Conservation (phyloP, 2,888 invertebrate genomes). For the Dynastes maya region DNA sequence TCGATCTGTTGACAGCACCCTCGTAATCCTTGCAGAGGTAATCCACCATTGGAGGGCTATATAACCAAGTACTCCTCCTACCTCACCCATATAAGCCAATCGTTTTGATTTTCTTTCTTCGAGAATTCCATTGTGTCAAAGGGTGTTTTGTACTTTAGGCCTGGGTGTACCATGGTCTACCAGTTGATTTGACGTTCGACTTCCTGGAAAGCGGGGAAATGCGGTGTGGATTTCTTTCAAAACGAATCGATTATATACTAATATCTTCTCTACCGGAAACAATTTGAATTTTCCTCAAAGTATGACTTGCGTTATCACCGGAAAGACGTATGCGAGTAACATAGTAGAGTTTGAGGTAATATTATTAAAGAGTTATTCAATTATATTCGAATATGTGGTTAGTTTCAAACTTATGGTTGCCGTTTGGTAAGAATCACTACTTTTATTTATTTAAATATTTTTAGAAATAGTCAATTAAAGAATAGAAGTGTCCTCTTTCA, state of each 20-base stretch:
- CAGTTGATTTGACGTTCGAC: slow-evolving; percentile 37
- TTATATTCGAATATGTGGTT: slow-evolving; percentile 29
- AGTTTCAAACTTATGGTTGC: slow-evolving; percentile 24
- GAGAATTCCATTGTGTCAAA: background rate
- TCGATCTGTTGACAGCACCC: background rate
- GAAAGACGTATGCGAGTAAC: background rate
- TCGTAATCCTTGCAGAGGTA: background rate
- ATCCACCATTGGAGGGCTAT: slow-evolving; percentile 24
- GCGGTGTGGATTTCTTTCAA: slow-evolving; percentile 16
- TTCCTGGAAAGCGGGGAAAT: slow-evolving; percentile 34
- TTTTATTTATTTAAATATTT: background rate
- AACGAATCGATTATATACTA: slow-evolving; percentile 20
- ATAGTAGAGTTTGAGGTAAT: background rate
- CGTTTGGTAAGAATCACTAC: slow-evolving; percentile 18
- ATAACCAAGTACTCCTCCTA: slow-evolving; percentile 36
- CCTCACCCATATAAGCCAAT: slow-evolving; percentile 33
- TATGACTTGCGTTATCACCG: slow-evolving; percentile 26
- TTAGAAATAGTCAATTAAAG: too few species aligned
- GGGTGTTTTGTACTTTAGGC: slow-evolving; percentile 14
- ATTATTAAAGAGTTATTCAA: background rate
- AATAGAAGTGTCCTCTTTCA: too few species aligned
- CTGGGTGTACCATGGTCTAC: slow-evolving; percentile 33
- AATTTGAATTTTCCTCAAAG: slow-evolving; percentile 15
- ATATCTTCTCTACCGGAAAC: slow-evolving; percentile 2
- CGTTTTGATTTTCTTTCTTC: slow-evolving; percentile 32